Conservation (phyloP, 1,140 invertebrate genomes). For the Drosophila sturtevanti region DNA sequence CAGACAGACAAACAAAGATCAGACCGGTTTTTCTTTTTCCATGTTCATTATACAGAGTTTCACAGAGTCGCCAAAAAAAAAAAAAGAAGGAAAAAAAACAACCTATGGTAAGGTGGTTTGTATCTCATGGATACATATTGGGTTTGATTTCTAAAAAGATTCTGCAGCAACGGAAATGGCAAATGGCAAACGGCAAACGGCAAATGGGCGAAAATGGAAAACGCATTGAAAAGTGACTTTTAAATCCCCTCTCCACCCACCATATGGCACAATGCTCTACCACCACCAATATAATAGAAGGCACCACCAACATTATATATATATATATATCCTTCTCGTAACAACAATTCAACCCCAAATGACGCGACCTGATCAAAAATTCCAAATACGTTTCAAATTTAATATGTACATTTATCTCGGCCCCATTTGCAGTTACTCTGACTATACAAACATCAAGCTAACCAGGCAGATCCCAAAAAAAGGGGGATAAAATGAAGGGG, state of each 20-base stretch:
- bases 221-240: constrained; percentile 59
- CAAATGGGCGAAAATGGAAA: constrained; percentile 19
- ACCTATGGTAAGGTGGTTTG: too few relatives aligned
- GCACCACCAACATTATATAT: constrained; percentile 12
- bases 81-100: not conserved
- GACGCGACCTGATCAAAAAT: constrained; percentile 73
- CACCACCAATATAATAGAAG: not conserved
- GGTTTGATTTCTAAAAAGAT: constrained; percentile 46
- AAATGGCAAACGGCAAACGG: constrained; percentile 20
- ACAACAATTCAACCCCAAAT: constrained; percentile 18
- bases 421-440: constrained; percentile 49
- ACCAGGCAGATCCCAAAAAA: not conserved
- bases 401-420: constrained; percentile 75
- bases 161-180: constrained; percentile 31
- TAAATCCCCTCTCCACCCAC: constrained; percentile 29
- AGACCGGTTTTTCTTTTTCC: not conserved
- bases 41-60: constrained; percentile 21
- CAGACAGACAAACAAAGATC: constrained; percentile 11
- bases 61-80: constrained; percentile 46
- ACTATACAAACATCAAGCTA: constrained; percentile 27
- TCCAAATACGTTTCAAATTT: constrained; percentile 81
- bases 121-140: constrained; percentile 55
- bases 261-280: constrained; percentile 6
- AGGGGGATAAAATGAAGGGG: constrained; percentile 21
- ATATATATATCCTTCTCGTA: not conserved